Base-by-base conservation (phyloP, 1,140 invertebrate genomes). In the Danaus plexippus region DNA sequence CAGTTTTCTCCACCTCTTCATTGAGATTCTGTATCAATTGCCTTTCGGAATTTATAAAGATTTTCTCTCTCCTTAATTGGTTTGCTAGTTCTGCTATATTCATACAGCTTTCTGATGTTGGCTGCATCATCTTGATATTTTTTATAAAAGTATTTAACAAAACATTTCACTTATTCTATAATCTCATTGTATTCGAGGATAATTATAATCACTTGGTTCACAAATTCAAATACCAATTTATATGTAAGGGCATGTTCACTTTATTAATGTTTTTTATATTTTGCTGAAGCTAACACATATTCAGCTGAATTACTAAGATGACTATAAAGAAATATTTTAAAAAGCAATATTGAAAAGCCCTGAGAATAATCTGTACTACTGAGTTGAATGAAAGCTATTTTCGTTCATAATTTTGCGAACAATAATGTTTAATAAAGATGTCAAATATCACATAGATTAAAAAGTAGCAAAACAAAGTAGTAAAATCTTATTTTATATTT, bases 31-130 rank as follows among this genome's bases (percentile, higher is more conserved):
- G 80, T 54, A 88, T 63, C 61, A 83, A 73, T 73, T 87, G 80
- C 63, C 83, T 69, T 55, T 88, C 87, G 1, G 87, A 82, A 63
- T 81, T 87, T 22, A 88, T 85, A 62, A 88, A 87, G 48, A 88
- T 80, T 63, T 87, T 88, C 64, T 88, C 87, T 46, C 82, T 70
- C 48, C 79, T 65, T 44, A 88, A 68, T 62, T 85, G 85, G 54
- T 85, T 82, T 9, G 85, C 86, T 59, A 88, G 63, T 59, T 88
- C 86, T 13, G 85, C 76, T 18, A 88, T 86, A 56, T 85, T 83
- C 78, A 85, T 77, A 61, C 84, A 80, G 40, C 83, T 80, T 57
- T 88, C 86, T 11, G 86, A 75, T 22, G 79, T 73, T 52, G 85
- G 75, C 73, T 88, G 85, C 86, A 88, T 88, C 73, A 82, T 86